phyloP scores from a whole-genome alignment of 2,113 vertebrate genomes.

The Pachypanchax playfairii region DNA sequence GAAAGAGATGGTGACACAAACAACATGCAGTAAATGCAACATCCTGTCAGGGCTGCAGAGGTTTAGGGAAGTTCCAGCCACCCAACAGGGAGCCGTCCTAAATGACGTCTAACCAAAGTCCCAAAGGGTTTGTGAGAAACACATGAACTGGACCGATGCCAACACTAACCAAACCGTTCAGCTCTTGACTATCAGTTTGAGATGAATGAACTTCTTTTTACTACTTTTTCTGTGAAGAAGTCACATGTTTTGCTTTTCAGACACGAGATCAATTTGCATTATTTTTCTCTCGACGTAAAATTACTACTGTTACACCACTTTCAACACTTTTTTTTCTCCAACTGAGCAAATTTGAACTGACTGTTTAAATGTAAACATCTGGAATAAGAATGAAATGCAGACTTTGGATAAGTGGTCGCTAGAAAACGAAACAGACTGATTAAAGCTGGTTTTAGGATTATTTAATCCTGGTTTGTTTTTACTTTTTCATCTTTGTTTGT shows the following conservation, averaged over 20 bases:
- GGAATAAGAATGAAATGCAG: slow-evolving; percentile 78
- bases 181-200: slow-evolving; percentile 50
- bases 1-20: slow-evolving; percentile 29
- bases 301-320: slow-evolving; percentile 75
- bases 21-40: slow-evolving; percentile 48
- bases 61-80: slow-evolving; percentile 61
- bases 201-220: slow-evolving; percentile 44
- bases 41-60: slow-evolving; percentile 52
- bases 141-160: slow-evolving; percentile 48
- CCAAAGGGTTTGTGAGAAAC: slow-evolving; percentile 45
- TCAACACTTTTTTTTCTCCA: slow-evolving; percentile 74
- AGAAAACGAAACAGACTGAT: slow-evolving; percentile 55
- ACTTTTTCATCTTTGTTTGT: too few relatives aligned
- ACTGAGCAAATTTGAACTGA: slow-evolving; percentile 84
- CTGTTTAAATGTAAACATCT: slow-evolving; percentile 86
- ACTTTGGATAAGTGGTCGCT: slow-evolving; percentile 19
- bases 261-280: slow-evolving; percentile 62
- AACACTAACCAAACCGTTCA: not conserved
- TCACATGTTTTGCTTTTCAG: slow-evolving; percentile 72
- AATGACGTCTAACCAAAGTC: slow-evolving; percentile 40
- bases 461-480: not conserved
- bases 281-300: slow-evolving; percentile 13
- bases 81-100: slow-evolving; percentile 39
- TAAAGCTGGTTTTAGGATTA: slow-evolving; percentile 27
- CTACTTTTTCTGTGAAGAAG: slow-evolving; percentile 51